Percentiles rank a stretch among this genome's conserved stretches.
phyloP scores from a whole-genome alignment of 1,140 invertebrate species.

The Aradophagus sp. region DNA sequence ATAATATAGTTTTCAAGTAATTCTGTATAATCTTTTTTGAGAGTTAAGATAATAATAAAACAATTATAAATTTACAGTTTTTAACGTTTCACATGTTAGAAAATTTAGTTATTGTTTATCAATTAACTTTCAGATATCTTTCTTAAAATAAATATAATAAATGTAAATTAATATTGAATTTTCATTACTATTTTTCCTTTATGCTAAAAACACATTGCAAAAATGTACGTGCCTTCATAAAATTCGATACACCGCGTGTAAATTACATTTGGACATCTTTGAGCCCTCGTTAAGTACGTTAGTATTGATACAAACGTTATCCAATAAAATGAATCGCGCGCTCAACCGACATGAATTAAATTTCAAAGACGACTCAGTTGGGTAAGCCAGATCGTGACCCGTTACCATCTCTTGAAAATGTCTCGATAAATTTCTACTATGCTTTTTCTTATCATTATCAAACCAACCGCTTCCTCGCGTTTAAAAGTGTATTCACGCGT shows the following conservation, averaged over 20 bases:
- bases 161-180: too few species aligned
- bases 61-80: too few species aligned
- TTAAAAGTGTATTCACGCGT: conserved; percentile 16
- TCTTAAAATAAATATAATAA: too few species aligned
- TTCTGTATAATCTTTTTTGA: too few species aligned
- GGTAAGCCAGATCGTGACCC: conserved; percentile 63
- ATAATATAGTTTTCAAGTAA: neutral
- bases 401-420: conserved; percentile 59
- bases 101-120: too few species aligned
- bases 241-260: too few species aligned
- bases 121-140: too few species aligned
- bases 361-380: conserved; percentile 66
- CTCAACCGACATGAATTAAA: conserved; percentile 63
- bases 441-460: conserved; percentile 61
- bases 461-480: conserved; percentile 41
- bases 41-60: too few species aligned
- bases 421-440: conserved; percentile 52
- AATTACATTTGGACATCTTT: too few species aligned
- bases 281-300: conserved; percentile 6
- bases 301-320: conserved; percentile 21
- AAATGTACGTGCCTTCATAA: conserved; percentile 1
- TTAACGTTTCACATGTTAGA: too few species aligned
- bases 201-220: too few species aligned
- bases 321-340: conserved; percentile 29
- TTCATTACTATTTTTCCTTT: too few species aligned